Conservation (phyloP, 2,888 invertebrate species). For the Uloborus plumipes region DNA sequence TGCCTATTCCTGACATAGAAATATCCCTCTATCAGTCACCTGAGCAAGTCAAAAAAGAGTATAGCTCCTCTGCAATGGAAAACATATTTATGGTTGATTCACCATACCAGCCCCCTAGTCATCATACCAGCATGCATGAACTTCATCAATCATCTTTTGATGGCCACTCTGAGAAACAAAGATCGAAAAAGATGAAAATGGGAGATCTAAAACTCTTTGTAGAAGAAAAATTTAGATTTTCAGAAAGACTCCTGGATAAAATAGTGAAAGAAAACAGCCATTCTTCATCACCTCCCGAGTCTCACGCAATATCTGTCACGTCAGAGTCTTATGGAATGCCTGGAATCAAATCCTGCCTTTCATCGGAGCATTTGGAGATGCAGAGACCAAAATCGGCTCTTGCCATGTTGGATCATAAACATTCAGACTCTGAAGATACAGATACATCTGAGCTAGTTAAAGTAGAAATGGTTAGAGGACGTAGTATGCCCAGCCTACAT, state of each 20-base stretch:
- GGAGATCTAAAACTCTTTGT: constrained; percentile 64
- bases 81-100: constrained; percentile 56
- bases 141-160: constrained; percentile 65
- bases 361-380: constrained; percentile 57
- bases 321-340: constrained; percentile 41
- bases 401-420: constrained; percentile 66
- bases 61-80: constrained; percentile 41
- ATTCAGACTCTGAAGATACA: constrained; percentile 64
- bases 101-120: constrained; percentile 60
- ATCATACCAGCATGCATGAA: constrained; percentile 65
- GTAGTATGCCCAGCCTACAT: constrained; percentile 85
- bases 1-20: constrained; percentile 94
- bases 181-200: constrained; percentile 59
- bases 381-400: constrained; percentile 68
- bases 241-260: constrained; percentile 60
- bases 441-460: constrained; percentile 45
- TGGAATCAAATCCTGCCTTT: constrained; percentile 46
- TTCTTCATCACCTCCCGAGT: constrained; percentile 44
- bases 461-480: constrained; percentile 82
- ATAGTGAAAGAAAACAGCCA: constrained; percentile 43
- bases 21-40: constrained; percentile 75
- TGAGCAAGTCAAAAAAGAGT: constrained; percentile 62
- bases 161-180: constrained; percentile 61
- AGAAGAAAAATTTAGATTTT: constrained; percentile 64
- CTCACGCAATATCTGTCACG: constrained; percentile 33